These are phyloP conservation scores for Eulemur coronatus DNA, from an alignment of 2,797 vertebrate species.

Conservation along the genomic window DNA sequence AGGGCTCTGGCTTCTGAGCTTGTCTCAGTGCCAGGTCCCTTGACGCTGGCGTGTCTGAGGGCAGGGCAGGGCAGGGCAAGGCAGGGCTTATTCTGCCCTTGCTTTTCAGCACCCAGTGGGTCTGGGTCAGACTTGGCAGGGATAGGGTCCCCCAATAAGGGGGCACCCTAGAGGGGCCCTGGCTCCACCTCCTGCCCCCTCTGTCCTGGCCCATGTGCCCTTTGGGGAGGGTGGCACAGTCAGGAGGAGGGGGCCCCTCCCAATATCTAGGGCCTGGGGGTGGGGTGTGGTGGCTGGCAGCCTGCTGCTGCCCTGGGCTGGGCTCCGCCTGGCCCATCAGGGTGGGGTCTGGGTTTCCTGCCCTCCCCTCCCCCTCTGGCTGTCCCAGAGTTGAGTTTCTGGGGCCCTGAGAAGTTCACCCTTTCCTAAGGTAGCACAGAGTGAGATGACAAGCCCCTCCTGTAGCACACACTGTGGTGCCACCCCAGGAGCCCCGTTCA, in stretches of 20 bases:
- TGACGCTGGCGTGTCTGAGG: not conserved
- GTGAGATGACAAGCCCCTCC: not conserved
- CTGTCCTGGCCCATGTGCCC: not conserved
- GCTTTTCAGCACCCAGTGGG: not conserved
- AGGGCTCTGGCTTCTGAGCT: not conserved
- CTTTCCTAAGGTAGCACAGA: not conserved
- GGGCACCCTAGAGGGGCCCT: not conserved
- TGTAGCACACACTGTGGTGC: not conserved
- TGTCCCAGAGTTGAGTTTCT: not conserved
- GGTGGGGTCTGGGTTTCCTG: not conserved
- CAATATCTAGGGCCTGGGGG: not conserved
- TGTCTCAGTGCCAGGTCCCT: not conserved
- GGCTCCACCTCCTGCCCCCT: not conserved
- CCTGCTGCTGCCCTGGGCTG: fast-evolving
- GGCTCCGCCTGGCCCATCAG: not conserved
- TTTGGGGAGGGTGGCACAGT: not conserved
- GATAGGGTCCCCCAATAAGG: not conserved
- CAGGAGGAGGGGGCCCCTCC: not conserved
- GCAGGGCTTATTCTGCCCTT: not conserved
- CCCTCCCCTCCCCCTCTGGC: not conserved
- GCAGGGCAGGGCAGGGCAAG: not conserved
- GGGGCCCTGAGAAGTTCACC: not conserved
- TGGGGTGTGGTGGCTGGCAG: not conserved
- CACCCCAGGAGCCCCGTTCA: not conserved
- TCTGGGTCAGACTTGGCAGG: not conserved